Conservation (phyloP, 2,888 invertebrate species). For the Alentia gelatinosa region DNA sequence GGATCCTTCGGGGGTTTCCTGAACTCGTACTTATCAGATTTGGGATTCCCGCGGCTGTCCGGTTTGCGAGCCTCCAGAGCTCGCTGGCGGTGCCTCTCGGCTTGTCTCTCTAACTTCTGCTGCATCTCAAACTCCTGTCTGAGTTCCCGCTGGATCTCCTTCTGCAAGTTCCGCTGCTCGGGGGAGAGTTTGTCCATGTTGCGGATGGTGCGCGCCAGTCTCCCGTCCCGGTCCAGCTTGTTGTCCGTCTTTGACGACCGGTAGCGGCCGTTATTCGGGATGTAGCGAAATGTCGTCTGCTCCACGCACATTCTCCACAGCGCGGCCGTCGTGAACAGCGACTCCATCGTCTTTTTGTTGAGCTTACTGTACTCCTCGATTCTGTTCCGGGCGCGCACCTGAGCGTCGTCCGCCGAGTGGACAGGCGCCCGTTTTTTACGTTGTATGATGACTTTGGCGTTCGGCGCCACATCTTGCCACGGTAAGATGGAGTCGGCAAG, state of each 20-base stretch:
- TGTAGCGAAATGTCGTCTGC: constrained; percentile 12
- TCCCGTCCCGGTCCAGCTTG: constrained; percentile 6
- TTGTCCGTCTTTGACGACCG: neutral
- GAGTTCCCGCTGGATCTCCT: constrained; percentile 35
- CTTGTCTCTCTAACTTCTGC: constrained; percentile 29
- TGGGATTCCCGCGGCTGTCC: neutral
- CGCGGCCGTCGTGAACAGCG: constrained; percentile 22
- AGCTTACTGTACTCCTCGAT: constrained; percentile 3
- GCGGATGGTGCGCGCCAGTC: neutral
- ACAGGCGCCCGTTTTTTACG: neutral
- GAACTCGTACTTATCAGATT: neutral
- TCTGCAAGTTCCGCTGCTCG: neutral
- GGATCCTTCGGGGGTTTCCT: constrained; percentile 17
- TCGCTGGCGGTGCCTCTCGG: neutral
- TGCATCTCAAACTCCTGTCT: constrained; percentile 41
- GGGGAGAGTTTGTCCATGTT: constrained; percentile 35
- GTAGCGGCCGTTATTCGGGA: constrained; percentile 29
- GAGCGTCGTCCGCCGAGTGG: constrained; percentile 19
- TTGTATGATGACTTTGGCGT: constrained; percentile 14
- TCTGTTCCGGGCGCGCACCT: neutral
- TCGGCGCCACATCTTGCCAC: constrained; percentile 34
- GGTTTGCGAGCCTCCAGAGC: neutral
- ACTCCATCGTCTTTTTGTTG: neutral
- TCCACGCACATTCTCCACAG: constrained; percentile 40
- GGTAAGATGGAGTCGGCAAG: neutral